A percentile compares a stretch with the other conserved stretches of the same genome.
Conservation (phyloP, 1,140 invertebrate species). For the Steinernema khuongi region DNA sequence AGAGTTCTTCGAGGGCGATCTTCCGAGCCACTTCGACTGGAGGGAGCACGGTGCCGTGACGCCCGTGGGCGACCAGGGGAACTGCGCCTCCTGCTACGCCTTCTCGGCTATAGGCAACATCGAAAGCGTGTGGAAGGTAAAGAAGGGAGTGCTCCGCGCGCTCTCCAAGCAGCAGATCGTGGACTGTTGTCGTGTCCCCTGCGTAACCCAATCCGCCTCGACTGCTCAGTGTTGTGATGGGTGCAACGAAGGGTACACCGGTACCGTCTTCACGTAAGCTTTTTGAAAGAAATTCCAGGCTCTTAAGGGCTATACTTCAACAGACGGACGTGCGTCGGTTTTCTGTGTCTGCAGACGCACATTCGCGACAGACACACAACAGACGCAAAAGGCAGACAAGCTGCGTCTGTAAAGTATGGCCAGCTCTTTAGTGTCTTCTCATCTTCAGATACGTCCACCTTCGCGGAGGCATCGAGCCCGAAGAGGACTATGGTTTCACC, state of each 20-base stretch:
- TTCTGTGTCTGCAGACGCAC: no score
- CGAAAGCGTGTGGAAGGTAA: neutral
- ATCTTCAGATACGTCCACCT: neutral
- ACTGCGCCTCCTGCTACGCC: slow-evolving; percentile 49
- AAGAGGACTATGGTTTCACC: neutral
- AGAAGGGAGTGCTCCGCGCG: neutral
- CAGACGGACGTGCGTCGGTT: no score
- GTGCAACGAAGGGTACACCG: neutral
- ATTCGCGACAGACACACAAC: no score
- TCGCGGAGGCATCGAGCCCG: neutral
- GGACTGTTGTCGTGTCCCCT: neutral
- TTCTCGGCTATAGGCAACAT: neutral
- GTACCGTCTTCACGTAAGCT: neutral
- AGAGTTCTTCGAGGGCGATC: neutral
- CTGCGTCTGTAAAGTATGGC: no score
- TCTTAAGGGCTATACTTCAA: no score
- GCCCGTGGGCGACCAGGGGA: slow-evolving; percentile 60
- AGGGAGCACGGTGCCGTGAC: slow-evolving; percentile 60
- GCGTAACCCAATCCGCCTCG: neutral
- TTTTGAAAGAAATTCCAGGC: no score
- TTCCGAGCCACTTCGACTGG: slow-evolving; percentile 58
- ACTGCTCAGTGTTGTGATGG: neutral
- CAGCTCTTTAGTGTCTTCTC: neutral
- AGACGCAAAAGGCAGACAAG: no score
- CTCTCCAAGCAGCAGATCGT: slow-evolving; percentile 9